These are phyloP conservation scores for Beris morrisii DNA, from an alignment of 2,888 invertebrate genomes.

Conservation along the genomic window DNA sequence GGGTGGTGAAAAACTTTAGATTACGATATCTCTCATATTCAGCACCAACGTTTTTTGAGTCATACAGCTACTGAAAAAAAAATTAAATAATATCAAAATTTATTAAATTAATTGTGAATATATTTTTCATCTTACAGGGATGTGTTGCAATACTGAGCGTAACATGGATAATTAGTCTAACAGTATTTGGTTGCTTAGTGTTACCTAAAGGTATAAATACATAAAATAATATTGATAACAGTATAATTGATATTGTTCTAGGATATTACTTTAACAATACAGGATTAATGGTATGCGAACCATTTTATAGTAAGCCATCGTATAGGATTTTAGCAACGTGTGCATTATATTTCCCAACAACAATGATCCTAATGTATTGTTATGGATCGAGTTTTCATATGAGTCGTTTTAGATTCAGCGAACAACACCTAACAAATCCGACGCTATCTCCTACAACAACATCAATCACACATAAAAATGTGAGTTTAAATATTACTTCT, in stretches of 20 bases:
- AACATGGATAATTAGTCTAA: slow-evolving; percentile 83
- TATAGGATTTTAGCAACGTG: slow-evolving; percentile 81
- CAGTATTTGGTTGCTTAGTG: slow-evolving; percentile 79
- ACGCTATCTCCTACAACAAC: slow-evolving; percentile 49
- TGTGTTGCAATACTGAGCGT: slow-evolving; percentile 82
- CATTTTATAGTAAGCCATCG: slow-evolving; percentile 75
- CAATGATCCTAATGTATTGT: slow-evolving; percentile 90
- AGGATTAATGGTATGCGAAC: slow-evolving; percentile 84
- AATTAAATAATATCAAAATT: too few species aligned
- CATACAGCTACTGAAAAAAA: too few species aligned
- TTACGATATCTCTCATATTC: too few species aligned
- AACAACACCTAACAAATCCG: slow-evolving; percentile 53
- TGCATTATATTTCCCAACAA: slow-evolving; percentile 87
- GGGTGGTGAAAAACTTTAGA: too few species aligned
- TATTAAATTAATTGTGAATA: too few species aligned
- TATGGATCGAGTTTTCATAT: slow-evolving; percentile 89
- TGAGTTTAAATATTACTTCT: neutral
- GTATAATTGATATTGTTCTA: slow-evolving; percentile 36
- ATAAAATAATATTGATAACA: slow-evolving; percentile 9
- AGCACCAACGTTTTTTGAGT: too few species aligned
- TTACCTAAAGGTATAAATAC: slow-evolving; percentile 67
- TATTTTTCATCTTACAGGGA: slow-evolving; percentile 59
- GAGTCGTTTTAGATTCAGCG: slow-evolving; percentile 70
- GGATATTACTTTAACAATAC: slow-evolving; percentile 87
- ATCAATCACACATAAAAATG: slow-evolving; percentile 36